Conservation (phyloP, 2,888 invertebrate species). For the Athrips mouffetella region DNA sequence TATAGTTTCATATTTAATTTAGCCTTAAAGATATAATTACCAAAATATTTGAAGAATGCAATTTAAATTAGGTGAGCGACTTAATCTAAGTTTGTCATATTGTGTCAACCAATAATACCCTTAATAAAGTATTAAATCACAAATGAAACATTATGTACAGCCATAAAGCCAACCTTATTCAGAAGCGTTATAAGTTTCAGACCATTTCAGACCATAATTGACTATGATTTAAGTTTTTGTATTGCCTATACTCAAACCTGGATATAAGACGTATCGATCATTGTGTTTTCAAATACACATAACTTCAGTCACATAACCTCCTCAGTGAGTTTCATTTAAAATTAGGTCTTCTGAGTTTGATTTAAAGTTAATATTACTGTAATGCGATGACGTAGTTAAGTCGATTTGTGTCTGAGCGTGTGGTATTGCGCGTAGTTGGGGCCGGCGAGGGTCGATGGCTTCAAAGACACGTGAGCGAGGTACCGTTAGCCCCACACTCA, state of each 20-base stretch:
- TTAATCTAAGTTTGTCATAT: not conserved
- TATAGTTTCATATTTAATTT: no score
- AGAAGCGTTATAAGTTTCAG: conserved; percentile 14
- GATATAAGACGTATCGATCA: conserved; percentile 47
- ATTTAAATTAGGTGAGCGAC: conserved; percentile 8
- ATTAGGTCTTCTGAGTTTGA: not conserved
- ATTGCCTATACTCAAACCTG: conserved; percentile 30
- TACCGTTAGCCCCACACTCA: conserved; percentile 68
- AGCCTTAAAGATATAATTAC: no score
- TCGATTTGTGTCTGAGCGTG: conserved; percentile 27
- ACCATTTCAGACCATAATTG: conserved; percentile 30
- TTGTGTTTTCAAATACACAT: conserved; percentile 29
- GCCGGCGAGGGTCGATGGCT: conserved; percentile 75
- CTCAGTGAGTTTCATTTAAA: not conserved
- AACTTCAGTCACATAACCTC: not conserved
- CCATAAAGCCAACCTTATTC: conserved; percentile 1
- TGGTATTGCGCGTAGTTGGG: conserved; percentile 69
- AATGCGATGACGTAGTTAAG: conserved; percentile 23
- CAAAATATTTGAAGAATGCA: no score
- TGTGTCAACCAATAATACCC: conserved; percentile 8
- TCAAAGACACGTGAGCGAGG: conserved; percentile 67
- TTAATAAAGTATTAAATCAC: conserved; percentile 3
- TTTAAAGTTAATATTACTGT: conserved; percentile 24
- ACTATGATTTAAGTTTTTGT: conserved; percentile 35
- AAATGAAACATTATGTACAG: conserved; percentile 3